Base-by-base conservation (phyloP, 2,113 vertebrate genomes). In the Silurus asotus region DNA sequence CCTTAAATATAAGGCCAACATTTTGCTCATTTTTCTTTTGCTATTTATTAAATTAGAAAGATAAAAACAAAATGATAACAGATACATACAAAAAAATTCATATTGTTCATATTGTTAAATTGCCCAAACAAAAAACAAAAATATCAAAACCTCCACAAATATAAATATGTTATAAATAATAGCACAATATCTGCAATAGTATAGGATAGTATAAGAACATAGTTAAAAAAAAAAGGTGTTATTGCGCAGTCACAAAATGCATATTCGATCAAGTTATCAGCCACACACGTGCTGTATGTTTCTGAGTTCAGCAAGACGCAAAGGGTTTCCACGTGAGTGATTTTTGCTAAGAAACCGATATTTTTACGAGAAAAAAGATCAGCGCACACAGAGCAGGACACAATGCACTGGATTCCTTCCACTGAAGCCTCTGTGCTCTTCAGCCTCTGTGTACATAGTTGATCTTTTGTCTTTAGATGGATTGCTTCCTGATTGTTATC, bases 401-500 rank as follows among this genome's bases (percentile, higher is more conserved):
- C 87, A 87, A 87, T 87, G 25, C 14, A 8, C 78, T 82, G 81
- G 81, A 85, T 84, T 59, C 58, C 82, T 77, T 53, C 84, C 82
- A 76, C 75, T 64, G 15, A 72, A 37, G 37, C 74, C 89, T 76
- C 64, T 48, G 55, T 61, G 37, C 48, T 64, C n/a, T 64, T 77
- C 56, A 72, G 51, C 74, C 75, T 81, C 75, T 72, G 58, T 85
- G 56, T 51, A 53, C 84, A 53, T 61, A 48, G 82, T 85, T 80
- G 80, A 85, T 74, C 79, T 85, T 77, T 87, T 85, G 85, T 84
- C 55, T 88, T 85, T 81, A 86, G 89, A 90, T 90, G 83, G 89
- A 90, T 87, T 90, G 86, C 87, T 88, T 90, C 85, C 89, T 88
- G 87, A 69, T 87, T 85, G 81, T 69, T 88, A 88, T 90, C 79